Evolutionary conservation across 1,140 invertebrate genomes (phyloP).

Genomic region (Colletes gigas): DNA sequence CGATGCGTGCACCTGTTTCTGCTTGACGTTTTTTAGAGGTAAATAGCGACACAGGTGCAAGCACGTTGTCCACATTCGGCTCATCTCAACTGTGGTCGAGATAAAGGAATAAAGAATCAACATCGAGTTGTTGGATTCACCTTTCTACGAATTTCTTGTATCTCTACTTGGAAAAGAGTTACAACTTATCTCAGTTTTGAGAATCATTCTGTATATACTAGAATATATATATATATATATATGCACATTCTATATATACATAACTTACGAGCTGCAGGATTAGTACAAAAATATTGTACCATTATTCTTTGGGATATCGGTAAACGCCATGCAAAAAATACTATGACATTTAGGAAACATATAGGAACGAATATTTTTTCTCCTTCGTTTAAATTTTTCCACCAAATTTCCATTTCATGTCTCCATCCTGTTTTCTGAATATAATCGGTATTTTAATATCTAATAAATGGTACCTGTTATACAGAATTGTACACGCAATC

Average conservation of each 20-base stretch:
- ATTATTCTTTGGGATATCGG: conserved; percentile 88
- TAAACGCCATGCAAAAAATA: conserved; percentile 92
- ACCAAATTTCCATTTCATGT: conserved; percentile 85
- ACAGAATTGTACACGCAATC: too few species aligned
- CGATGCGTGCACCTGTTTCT: too few species aligned
- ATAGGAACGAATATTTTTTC: conserved; percentile 92
- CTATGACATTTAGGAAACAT: conserved; percentile 88
- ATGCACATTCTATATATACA: too few species aligned
- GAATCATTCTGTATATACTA: neutral
- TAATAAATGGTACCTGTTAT: conserved; percentile 31
- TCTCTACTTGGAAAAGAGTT: too few species aligned
- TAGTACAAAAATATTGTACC: conserved; percentile 92
- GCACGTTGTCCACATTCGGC: too few species aligned
- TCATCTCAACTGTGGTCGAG: too few species aligned
- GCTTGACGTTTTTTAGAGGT: too few species aligned
- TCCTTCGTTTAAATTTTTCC: conserved; percentile 87
- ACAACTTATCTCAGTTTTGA: too few species aligned
- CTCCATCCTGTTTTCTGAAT: conserved; percentile 81
- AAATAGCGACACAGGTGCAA: too few species aligned
- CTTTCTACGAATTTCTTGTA: too few species aligned
- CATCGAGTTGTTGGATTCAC: too few species aligned
- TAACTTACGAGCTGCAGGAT: conserved; percentile 87
- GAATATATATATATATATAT: conserved; percentile 10
- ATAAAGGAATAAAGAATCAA: too few species aligned
- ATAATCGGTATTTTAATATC: conserved; percentile 47